Evolutionary conservation across 2,888 invertebrate species (phyloP), one percentile per base, ranked within the genome.

Genomic region (Crematogaster levior): DNA sequence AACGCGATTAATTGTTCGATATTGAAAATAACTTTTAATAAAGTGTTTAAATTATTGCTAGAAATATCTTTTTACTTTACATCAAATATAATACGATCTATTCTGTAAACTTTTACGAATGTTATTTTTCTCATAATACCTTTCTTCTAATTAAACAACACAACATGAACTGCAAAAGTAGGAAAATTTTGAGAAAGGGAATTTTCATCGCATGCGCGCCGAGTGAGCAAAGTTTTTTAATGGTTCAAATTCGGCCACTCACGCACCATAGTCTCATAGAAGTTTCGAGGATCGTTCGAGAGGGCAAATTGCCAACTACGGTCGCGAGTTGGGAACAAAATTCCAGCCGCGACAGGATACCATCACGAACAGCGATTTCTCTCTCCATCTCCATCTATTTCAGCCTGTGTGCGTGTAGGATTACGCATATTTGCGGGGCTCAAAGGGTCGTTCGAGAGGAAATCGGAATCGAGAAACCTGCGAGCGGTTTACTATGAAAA

Each of bases 381-480:
- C 37, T 61, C 18, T 60, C 10, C 24, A 3, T 24, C 21, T 27
- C n/a, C 58, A 24, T 75, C 30, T 82, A 3, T 48, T 60, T 63
- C 70, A 80, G 68, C 72, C 82, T 73, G 81, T 24, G 15, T 3
- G 65, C 56, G 43, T 53, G 68, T 81, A 24, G 68, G 83, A 85
- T 88, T 84, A 84, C 83, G 86, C 86, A 82, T 83, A 85, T 85
- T 86, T 85, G 60, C 80, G 74, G 27, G n/a, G 75, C 81, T 82
- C 70, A 83, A 86, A 88, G 81, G 85, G 83, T 85, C 87, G 80
- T 87, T 79, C 34, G 58, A 83, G 85, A 83, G 83, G 70, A 79
- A 74, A 75, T 73, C 84, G 86, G 43, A 86, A 85, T 85, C 81
- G 86, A 83, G 82, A 84, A 84, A 86, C 85, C 85, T 85, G 85